Percentiles rank a stretch among this genome's conserved stretches.
phyloP scores from a whole-genome alignment of 2,113 vertebrate species.

The Melanerpes formicivorus region DNA sequence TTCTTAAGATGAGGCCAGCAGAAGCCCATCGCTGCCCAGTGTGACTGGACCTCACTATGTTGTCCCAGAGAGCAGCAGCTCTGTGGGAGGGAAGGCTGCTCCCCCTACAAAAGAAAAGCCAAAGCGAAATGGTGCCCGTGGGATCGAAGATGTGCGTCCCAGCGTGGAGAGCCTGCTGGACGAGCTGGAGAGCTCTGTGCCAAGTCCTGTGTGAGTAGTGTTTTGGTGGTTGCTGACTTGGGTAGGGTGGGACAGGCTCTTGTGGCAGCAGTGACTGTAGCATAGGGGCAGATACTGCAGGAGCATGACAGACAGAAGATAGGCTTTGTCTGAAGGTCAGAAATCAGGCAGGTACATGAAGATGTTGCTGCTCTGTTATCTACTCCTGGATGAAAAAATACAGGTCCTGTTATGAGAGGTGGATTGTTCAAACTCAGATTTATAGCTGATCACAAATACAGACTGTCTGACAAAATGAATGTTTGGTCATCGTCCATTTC shows the following conservation, averaged over 20 bases:
- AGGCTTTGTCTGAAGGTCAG: background rate
- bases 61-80: conserved; percentile 82
- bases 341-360: background rate
- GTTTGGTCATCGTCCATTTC: background rate
- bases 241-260: background rate
- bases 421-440: background rate
- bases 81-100: conserved; percentile 76
- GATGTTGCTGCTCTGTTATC: background rate
- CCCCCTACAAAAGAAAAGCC: conserved; percentile 85
- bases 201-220: conserved; percentile 85
- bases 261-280: background rate
- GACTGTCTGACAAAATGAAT: background rate
- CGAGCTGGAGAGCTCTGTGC: conserved; percentile 93
- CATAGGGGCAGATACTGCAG: background rate
- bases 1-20: conserved; percentile 74
- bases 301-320: background rate
- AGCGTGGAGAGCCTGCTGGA: conserved; percentile 93
- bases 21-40: conserved; percentile 58
- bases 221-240: background rate
- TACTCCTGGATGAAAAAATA: background rate
- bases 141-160: conserved; percentile 86
- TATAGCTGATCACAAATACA: background rate
- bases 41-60: conserved; percentile 79
- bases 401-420: background rate
- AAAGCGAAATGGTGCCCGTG: conserved; percentile 85